Base-by-base conservation (phyloP, 2,888 invertebrate species). In the Dryococelus australis region DNA sequence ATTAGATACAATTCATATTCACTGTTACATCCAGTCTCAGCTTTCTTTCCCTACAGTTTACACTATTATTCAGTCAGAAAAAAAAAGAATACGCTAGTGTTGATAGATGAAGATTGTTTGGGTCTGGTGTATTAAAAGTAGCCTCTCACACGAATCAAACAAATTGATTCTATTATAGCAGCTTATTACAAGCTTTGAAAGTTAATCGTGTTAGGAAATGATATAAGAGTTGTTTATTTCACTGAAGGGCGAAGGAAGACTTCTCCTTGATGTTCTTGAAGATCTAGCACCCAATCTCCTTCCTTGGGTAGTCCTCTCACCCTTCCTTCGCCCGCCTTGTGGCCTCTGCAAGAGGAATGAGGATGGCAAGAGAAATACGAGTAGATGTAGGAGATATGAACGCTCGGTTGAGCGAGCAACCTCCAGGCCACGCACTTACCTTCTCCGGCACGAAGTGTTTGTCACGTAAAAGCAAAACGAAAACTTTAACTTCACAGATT, bases 111-210 rank as follows among this genome's bases (percentile, higher is more conserved):
- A 65, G 24, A 65, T 65, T 65, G 65, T 65, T 65, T n/a, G 16
- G n/a, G n/a, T 65, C 16, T 65, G 6, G 16, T 65, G 65, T 65
- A 65, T 65, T 65, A 9, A 65, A 65, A 65, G 65, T 65, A 20
- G 65, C 65, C 65, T 65, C 65, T 65, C 65, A 16, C n/a, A 65
- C 65, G 65, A 65, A 65, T 65, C 65, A 65, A 65, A 65, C 65
- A 65, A 65, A 65, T 65, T 65, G 65, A 65, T 65, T 65, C 65
- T 65, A 65, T 65, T 65, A 65, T n/a, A 65, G 65, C 65, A 65
- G 65, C 65, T n/a, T 65, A 65, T 65, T 65, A 65, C 65, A 65
- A 65, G 65, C 65, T 65, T 65, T 65, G 65, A 65, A 65, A 16
- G 65, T 65, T 65, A 65, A 65, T 65, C 65, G 65, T n/a, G 6